These are phyloP conservation scores for Rousettus leschenaultii DNA, from an alignment of 2,113 vertebrate species.

Conservation along the genomic window DNA sequence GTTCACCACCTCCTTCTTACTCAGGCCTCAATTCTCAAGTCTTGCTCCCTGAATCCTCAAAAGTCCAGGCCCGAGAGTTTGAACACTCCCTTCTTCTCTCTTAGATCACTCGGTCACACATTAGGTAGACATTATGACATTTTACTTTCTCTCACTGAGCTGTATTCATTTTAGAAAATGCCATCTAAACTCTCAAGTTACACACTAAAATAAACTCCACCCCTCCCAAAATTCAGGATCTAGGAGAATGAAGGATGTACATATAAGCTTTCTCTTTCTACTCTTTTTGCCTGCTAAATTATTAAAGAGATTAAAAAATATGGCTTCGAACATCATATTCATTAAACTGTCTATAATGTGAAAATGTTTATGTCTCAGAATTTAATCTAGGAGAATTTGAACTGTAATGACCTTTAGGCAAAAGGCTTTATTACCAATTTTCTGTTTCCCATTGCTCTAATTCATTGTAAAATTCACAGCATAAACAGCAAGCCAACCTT, in stretches of 20 bases:
- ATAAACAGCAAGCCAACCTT: neutral
- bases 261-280: neutral
- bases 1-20: neutral
- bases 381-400: neutral
- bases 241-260: neutral
- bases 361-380: neutral
- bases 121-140: too few species aligned
- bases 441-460: neutral
- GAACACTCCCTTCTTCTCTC: neutral
- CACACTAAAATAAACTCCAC: neutral
- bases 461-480: neutral
- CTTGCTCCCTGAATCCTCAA: neutral
- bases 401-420: neutral
- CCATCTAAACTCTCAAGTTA: neutral
- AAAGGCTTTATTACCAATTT: neutral
- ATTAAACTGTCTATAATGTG: neutral
- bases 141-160: neutral
- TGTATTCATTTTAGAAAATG: neutral
- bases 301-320: neutral
- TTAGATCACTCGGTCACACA: neutral
- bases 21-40: neutral
- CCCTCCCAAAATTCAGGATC: neutral
- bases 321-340: neutral
- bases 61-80: neutral
- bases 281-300: neutral